Base-by-base conservation (phyloP, 2,113 vertebrate genomes). In the Xenopus tropicalis region DNA sequence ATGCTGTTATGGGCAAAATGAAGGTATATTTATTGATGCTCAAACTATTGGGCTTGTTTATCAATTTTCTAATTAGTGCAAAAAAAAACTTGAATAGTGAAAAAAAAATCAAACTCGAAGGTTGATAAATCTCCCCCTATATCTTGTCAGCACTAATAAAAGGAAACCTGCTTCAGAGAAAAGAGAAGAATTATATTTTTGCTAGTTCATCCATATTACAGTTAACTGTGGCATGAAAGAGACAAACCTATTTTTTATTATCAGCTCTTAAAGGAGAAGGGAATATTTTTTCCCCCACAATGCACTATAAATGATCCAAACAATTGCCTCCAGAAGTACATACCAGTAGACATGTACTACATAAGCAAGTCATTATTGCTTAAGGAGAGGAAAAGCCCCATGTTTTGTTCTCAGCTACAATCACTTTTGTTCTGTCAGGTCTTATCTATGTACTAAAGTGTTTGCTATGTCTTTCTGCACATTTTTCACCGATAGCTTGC, bases 401-500 rank as follows among this genome's bases (percentile, higher is more conserved):
- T 54, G 17, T 17, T n/a, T 19, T 54, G 16, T 3, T 54, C 52
- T 54, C 16, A 5, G 4, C 11, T 62, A 24, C 29, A 14, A 8
- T 37, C 25, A 62, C 62, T 42, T 43, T 4, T 11, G 11, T 64
- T 19, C 44, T 14, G 19, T 20, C 64, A 23, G n/a, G 20, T 65
- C 19, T 42, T 11, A 20, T 20, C 61, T 21, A 4, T 37, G 61
- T 29, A 37, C 25, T 37, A 2, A 37, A 19, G 61, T 66, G 16
- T 79, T 77, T 69, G 58, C 79, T 57, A 81, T 52, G 25, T 78
- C 75, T 71, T 37, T 80, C 72, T 64, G 83, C 86, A 80, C 83
- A 67, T 80, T 88, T 89, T 80, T 86, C 87, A 80, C 85, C 86
- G 83, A 85, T 84, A 82, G 85, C 82, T 91, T 85, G 86, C 91